These are phyloP conservation scores for Peromyscus eremicus DNA, from an alignment of 2,797 vertebrate species.

Conservation along the genomic window DNA sequence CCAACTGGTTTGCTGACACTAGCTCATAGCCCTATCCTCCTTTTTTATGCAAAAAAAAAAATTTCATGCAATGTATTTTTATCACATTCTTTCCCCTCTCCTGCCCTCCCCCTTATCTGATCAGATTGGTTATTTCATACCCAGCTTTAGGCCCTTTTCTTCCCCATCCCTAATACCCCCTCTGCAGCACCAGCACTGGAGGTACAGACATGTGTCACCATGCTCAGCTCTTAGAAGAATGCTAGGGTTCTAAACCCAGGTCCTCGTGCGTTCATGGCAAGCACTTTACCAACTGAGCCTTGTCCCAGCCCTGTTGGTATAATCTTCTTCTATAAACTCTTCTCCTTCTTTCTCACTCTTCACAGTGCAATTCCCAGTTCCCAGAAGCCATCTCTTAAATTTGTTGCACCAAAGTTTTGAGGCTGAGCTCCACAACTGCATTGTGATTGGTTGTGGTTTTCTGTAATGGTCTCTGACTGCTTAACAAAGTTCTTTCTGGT, in stretches of 20 bases:
- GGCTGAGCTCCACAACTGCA: background rate
- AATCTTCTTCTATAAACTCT: background rate
- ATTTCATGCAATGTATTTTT: background rate
- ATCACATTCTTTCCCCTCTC: background rate
- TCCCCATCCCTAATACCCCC: background rate
- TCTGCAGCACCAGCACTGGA: no score
- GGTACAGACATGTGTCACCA: background rate
- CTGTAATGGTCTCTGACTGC: background rate
- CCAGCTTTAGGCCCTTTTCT: background rate
- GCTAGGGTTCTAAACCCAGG: background rate
- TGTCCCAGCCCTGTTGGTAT: background rate
- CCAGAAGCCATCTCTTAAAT: constrained; percentile 7
- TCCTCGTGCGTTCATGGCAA: background rate
- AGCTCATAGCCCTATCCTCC: background rate
- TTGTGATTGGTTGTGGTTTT: background rate
- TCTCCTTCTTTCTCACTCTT: background rate
- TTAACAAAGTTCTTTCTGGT: background rate
- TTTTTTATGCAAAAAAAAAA: background rate
- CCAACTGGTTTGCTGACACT: background rate
- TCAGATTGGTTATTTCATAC: background rate
- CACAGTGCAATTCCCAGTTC: background rate
- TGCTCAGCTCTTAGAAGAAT: background rate
- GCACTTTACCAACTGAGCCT: background rate
- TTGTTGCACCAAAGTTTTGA: background rate
- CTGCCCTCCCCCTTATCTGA: background rate